A percentile compares a stretch with the other conserved stretches of the same genome.
Evolutionary conservation across 2,113 vertebrate species (phyloP).

Genomic region (Phaethornis superciliosus): DNA sequence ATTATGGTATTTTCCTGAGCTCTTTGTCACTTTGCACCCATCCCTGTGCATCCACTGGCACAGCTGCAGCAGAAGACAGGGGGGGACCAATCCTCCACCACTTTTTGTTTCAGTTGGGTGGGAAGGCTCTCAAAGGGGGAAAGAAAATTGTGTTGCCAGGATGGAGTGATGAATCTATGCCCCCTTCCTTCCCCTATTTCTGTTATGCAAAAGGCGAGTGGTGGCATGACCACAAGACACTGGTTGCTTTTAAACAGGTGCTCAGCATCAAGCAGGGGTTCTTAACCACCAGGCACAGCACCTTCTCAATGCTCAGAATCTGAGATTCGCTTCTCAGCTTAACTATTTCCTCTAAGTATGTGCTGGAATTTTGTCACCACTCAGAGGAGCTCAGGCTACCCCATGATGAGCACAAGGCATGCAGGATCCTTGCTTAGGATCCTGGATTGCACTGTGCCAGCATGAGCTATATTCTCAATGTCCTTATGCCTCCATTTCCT

Average conservation of each 20-base stretch:
- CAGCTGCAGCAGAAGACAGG: not conserved
- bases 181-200: not conserved
- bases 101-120: not conserved
- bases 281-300: not conserved
- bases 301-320: not conserved
- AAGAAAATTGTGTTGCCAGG: not conserved
- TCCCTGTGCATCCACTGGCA: not conserved
- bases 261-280: not conserved
- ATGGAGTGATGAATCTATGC: not conserved
- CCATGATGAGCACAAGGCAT: not conserved
- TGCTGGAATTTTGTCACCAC: not conserved
- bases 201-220: not conserved
- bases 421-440: not conserved
- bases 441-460: not conserved
- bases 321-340: not conserved
- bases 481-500: not conserved
- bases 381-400: not conserved
- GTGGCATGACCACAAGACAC: fast-evolving
- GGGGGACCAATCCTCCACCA: not conserved
- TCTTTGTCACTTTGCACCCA: not conserved
- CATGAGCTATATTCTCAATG: not conserved
- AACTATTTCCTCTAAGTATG: not conserved
- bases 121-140: not conserved
- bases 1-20: not conserved
- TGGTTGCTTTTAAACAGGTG: not conserved